These are phyloP conservation scores for Oncorhynchus tshawytscha DNA, from an alignment of 2,113 vertebrate genomes.

Conservation along the genomic window DNA sequence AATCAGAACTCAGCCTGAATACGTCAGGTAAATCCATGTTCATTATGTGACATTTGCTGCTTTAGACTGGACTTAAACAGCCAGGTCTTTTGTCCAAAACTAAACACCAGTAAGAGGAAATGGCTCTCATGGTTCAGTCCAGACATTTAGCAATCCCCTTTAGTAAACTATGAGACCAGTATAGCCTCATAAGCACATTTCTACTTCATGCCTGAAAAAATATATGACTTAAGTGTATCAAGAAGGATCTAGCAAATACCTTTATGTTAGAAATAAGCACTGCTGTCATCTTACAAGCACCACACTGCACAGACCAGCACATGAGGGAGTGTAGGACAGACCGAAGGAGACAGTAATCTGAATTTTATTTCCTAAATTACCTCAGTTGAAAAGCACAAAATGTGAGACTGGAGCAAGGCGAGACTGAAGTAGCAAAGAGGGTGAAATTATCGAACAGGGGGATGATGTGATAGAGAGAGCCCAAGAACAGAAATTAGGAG, in stretches of 20 bases:
- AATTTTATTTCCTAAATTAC: conserved; percentile 58
- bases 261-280: conserved; percentile 64
- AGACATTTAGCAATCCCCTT: conserved; percentile 28
- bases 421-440: conserved; percentile 47
- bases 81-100: conserved; percentile 20
- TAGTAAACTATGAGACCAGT: conserved; percentile 18
- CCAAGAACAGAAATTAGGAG: conserved; percentile 43
- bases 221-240: conserved; percentile 37
- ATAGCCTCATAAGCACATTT: conserved; percentile 30
- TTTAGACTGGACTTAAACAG: conserved; percentile 17
- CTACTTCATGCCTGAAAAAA: conserved; percentile 41
- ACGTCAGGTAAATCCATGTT: conserved; percentile 30
- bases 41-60: conserved; percentile 34
- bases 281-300: conserved; percentile 54
- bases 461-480: conserved; percentile 40
- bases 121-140: conserved; percentile 22
- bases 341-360: conserved; percentile 60
- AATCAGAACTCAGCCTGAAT: neutral
- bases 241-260: conserved; percentile 42
- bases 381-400: conserved; percentile 35
- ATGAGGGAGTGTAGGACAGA: conserved; percentile 42
- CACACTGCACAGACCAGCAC: conserved; percentile 27
- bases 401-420: conserved; percentile 41
- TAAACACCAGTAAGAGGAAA: conserved; percentile 13
- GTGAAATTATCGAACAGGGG: conserved; percentile 50